Evolutionary conservation across 2,113 vertebrate species (phyloP).

Genomic region (Pontoporia blainvillei): DNA sequence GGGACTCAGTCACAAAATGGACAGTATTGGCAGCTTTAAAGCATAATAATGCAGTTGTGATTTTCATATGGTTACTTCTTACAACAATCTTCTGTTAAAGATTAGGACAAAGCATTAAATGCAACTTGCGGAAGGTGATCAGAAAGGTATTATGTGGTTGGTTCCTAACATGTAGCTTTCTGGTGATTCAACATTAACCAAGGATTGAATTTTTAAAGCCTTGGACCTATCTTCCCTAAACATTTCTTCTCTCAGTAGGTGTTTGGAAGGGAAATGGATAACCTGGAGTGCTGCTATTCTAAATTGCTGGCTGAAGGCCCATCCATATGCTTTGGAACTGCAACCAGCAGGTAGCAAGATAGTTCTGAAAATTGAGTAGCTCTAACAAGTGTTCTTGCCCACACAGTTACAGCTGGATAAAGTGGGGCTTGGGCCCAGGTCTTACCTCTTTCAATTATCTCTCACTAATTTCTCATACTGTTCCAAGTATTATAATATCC

Average conservation of each 20-base stretch:
- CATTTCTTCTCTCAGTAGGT: conserved; percentile 33
- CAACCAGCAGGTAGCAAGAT: conserved; percentile 2
- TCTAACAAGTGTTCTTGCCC: conserved; percentile 28
- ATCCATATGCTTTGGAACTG: conserved; percentile 51
- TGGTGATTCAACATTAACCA: background rate
- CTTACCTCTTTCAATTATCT: background rate
- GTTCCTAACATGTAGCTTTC: background rate
- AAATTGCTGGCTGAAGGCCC: conserved; percentile 26
- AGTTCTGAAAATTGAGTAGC: conserved; percentile 35
- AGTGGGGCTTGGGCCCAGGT: background rate
- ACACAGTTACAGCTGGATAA: background rate
- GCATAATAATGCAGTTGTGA: background rate
- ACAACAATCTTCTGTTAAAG: background rate
- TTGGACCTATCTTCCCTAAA: background rate
- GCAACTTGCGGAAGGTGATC: background rate
- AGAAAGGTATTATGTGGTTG: background rate
- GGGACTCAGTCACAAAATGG: background rate
- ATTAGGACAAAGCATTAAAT: background rate
- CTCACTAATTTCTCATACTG: background rate
- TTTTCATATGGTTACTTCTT: background rate
- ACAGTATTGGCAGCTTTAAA: background rate
- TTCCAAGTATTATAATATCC: background rate
- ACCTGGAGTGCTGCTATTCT: conserved; percentile 44
- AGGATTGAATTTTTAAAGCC: background rate
- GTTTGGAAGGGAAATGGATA: conserved; percentile 41